A percentile compares a stretch with the other conserved stretches of the same genome.
Evolutionary conservation across 2,113 vertebrate species (phyloP).

Genomic region (Solea solea): DNA sequence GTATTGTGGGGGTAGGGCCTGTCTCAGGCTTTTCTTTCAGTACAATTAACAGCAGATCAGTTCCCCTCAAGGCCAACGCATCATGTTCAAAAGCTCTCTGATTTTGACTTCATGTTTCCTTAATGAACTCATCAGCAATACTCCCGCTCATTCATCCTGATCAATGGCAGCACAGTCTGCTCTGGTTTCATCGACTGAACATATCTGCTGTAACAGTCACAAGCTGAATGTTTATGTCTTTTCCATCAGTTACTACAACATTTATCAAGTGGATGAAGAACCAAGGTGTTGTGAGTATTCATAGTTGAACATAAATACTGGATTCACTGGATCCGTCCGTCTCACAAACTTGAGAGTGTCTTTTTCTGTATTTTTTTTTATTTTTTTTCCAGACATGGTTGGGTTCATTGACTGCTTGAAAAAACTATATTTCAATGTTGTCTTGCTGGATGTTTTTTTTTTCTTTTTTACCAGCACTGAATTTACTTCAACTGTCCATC

Average conservation of each 20-base stretch:
- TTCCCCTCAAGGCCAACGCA: constrained; percentile 22
- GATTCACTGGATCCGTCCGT: constrained; percentile 1
- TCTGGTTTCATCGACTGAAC: constrained; percentile 7
- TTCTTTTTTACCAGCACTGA: constrained; percentile 14
- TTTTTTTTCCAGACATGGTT: background rate
- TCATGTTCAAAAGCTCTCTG: constrained; percentile 14
- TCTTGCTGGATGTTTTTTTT: constrained; percentile 11
- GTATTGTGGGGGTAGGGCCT: no score
- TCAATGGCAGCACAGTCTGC: no score
- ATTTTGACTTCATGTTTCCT: constrained; percentile 27
- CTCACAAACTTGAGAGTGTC: constrained; percentile 3
- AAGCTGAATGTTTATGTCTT: constrained; percentile 27
- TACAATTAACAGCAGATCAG: constrained; percentile 35
- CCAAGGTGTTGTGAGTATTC: constrained; percentile 16
- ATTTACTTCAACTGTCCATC: constrained; percentile 22
- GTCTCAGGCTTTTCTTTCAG: no score
- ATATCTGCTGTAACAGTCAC: constrained; percentile 23
- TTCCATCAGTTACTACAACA: background rate
- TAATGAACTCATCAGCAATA: constrained; percentile 32
- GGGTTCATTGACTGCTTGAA: constrained; percentile 20
- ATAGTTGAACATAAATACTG: constrained; percentile 13
- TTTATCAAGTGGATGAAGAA: constrained; percentile 23
- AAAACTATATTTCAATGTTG: constrained; percentile 3
- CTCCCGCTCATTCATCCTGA: constrained; percentile 18
- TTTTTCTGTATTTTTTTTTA: background rate